phyloP scores from a whole-genome alignment of 2,797 vertebrate species.

The Sebastiscus albofasciatus region DNA sequence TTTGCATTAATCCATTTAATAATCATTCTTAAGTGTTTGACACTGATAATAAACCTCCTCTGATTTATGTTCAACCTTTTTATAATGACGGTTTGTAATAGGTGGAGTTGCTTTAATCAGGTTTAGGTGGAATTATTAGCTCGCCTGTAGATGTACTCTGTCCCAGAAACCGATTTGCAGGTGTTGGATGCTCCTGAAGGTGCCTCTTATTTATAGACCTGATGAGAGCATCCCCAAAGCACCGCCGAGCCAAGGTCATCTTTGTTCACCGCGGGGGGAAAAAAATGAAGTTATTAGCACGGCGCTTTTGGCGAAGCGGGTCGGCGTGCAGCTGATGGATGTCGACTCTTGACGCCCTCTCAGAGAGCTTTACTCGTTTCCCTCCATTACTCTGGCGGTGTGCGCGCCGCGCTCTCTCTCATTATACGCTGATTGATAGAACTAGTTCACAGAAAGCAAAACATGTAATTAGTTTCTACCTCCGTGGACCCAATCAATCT shows the following conservation, averaged over 20 bases:
- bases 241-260: constrained; percentile 57
- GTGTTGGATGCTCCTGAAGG: constrained; percentile 37
- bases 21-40: constrained; percentile 14
- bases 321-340: constrained; percentile 36
- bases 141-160: not conserved
- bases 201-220: constrained; percentile 50
- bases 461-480: constrained; percentile 74
- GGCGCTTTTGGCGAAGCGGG: constrained; percentile 17
- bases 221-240: constrained; percentile 50
- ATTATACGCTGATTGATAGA: constrained; percentile 72
- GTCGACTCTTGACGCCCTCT: constrained; percentile 35
- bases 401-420: constrained; percentile 32
- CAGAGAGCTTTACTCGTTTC: constrained; percentile 28
- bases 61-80: constrained; percentile 28
- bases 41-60: not conserved
- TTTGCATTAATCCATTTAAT: constrained; percentile 25
- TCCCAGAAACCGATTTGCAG: constrained; percentile 51
- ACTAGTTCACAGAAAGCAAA: constrained; percentile 66
- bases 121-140: constrained; percentile 24
- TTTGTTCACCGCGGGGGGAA: constrained; percentile 33
- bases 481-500: constrained; percentile 68
- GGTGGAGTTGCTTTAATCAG: constrained; percentile 23
- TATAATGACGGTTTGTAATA: not conserved
- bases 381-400: constrained; percentile 23
- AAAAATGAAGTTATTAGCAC: constrained; percentile 39